These are phyloP conservation scores for Loris lydekkerianus DNA, from an alignment of 2,797 vertebrate genomes.

Conservation along the genomic window DNA sequence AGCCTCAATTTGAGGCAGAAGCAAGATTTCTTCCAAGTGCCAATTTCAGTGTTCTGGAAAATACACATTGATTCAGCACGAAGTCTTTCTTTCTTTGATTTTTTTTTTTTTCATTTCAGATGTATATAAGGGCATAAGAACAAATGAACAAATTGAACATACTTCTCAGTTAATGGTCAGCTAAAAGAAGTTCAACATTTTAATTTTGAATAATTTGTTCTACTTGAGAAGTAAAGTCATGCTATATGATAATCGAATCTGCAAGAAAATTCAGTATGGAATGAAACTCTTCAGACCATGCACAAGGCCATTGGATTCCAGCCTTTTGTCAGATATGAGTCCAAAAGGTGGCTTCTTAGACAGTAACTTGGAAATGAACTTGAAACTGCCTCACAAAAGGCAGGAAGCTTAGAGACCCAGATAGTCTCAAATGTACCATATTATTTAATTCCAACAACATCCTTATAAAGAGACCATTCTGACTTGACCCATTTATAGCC, in stretches of 20 bases:
- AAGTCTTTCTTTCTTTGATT: conserved; percentile 17
- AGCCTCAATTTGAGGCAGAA: neutral
- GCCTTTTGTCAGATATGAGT: neutral
- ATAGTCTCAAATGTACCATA: neutral
- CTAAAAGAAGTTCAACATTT: conserved; percentile 68
- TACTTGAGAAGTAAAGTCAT: conserved; percentile 61
- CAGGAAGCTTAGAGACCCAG: neutral
- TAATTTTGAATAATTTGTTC: conserved; percentile 71
- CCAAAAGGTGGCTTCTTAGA: neutral
- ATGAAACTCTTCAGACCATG: neutral
- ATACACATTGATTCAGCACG: neutral
- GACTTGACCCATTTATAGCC: neutral
- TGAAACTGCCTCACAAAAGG: neutral
- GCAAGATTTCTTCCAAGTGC: conserved; percentile 32
- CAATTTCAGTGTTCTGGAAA: conserved; percentile 56
- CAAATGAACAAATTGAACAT: neutral
- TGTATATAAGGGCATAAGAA: neutral
- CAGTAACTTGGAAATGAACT: neutral
- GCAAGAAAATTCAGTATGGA: conserved; percentile 35
- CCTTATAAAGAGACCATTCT: neutral
- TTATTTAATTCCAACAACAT: neutral
- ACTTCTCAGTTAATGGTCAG: conserved; percentile 37
- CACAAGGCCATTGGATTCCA: neutral
- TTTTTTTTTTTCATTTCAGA: no score
- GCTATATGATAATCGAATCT: conserved; percentile 17